These are phyloP conservation scores for Bettongia penicillata DNA, from an alignment of 2,113 vertebrate genomes.

Conservation along the genomic window DNA sequence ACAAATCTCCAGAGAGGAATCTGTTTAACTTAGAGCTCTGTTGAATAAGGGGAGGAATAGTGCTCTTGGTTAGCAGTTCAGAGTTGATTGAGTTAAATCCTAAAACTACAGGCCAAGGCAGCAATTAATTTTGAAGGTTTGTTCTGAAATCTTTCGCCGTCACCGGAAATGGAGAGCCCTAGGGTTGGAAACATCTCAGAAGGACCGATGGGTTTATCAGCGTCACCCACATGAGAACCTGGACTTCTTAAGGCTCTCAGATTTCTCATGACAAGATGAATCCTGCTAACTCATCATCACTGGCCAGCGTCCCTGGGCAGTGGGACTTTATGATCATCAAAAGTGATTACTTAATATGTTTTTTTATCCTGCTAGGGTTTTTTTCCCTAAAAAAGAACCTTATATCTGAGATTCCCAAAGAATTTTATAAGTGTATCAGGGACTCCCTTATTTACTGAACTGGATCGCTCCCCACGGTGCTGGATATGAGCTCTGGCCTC, in stretches of 20 bases:
- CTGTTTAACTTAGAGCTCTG: background rate
- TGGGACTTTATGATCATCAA: background rate
- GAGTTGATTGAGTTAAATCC: conserved; percentile 2
- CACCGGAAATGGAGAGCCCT: background rate
- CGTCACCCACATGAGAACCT: background rate
- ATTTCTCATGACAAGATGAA: background rate
- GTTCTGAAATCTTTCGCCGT: background rate
- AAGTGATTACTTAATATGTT: background rate
- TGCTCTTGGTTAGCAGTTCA: background rate
- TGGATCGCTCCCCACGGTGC: background rate
- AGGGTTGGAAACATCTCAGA: background rate
- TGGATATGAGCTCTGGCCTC: background rate
- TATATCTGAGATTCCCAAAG: background rate
- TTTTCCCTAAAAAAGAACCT: background rate
- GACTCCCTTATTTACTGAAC: background rate
- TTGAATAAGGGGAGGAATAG: background rate
- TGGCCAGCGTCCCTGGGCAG: background rate
- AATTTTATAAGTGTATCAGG: background rate
- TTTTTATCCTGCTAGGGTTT: background rate
- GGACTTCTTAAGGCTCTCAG: background rate
- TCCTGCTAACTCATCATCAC: background rate
- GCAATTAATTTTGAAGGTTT: background rate
- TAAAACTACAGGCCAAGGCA: background rate
- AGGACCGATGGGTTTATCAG: background rate
- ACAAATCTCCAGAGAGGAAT: background rate